Base-by-base conservation (phyloP, 2,888 invertebrate species). In the Eristalinus sepulchralis region DNA sequence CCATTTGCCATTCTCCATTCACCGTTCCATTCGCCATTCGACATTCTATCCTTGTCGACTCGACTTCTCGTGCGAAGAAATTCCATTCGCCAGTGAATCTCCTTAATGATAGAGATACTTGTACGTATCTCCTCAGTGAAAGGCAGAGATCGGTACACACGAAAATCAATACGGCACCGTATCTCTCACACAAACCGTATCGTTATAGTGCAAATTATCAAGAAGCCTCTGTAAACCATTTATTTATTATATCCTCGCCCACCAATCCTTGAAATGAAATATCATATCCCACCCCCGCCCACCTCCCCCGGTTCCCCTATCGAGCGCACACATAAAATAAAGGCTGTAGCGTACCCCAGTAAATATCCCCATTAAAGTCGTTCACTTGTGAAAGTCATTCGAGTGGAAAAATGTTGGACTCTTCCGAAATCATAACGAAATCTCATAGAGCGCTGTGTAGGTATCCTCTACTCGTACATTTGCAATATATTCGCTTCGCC, bases 381-480 rank as follows among this genome's bases (percentile, higher is more conserved):
- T 70, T 85, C 85, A 77, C 85, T 85, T 85, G 85, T 85, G 77
- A 82, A 85, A 85, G 82, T 72, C 85, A 82, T 82, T 85, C 47
- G 68, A 82, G 85, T 82, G 55, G 77, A 85, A 85, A 85, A 85
- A 85, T 82, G 85, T 82, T 82, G 77, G 77, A 85, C 85, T 85
- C 72, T 85, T 85, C 73, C 82, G 73, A 85, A 82, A 85, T 85
- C 82, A 85, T 85, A 85, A 85, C 85, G 77, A 73, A 81, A 81
- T 81, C 68, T 77, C 36, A 62, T 63, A 77, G 63, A 73, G 59
- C 68, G 24, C 22, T 63, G 20, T 57, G 47, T 47, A 47, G 27
- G 27, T n/a, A n/a, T 17, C 63, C 31, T 63, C 9, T 11, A 6
- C 10, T 31, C n/a, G 24, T 31, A 24, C 22, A 11, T 55, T 11